Evolutionary conservation across 2,888 invertebrate genomes (phyloP).

Genomic region (Callyntrura sp.): DNA sequence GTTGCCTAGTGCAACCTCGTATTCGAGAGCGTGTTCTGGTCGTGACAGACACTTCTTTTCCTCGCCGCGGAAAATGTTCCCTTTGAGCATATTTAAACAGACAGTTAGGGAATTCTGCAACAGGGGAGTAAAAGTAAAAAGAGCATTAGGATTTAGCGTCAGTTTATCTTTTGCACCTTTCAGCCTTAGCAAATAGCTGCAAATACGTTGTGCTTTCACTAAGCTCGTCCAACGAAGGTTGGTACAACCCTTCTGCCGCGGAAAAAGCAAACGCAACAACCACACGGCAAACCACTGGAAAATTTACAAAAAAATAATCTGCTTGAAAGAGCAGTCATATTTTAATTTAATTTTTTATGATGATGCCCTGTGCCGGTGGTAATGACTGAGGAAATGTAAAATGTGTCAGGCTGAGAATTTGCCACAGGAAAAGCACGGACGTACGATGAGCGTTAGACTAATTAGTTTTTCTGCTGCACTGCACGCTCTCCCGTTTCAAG

Average conservation of each 20-base stretch:
- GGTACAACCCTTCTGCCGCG: not conserved
- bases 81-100: constrained; percentile 55
- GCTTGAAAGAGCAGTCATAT: constrained; percentile 36
- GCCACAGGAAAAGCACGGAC: constrained; percentile 32
- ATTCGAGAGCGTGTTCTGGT: constrained; percentile 11
- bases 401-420: constrained; percentile 50
- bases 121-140: not conserved
- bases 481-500: not conserved
- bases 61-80: constrained; percentile 11
- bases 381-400: constrained; percentile 30
- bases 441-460: constrained; percentile 34
- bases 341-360: constrained; percentile 51
- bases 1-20: constrained; percentile 22
- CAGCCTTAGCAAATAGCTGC: not conserved
- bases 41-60: constrained; percentile 40
- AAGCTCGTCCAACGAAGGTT: not conserved
- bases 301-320: constrained; percentile 28
- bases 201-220: not conserved
- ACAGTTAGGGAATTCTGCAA: not conserved
- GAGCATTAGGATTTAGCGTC: constrained; percentile 15
- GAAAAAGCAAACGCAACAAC: constrained; percentile 18
- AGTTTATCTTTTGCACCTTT: constrained; percentile 49
- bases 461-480: constrained; percentile 50
- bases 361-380: constrained; percentile 10
- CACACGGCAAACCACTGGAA: constrained; percentile 18